Evolutionary conservation across 1,140 invertebrate species (phyloP), one percentile per base, ranked within the genome.

Genomic region (Drosophila guanche): DNA sequence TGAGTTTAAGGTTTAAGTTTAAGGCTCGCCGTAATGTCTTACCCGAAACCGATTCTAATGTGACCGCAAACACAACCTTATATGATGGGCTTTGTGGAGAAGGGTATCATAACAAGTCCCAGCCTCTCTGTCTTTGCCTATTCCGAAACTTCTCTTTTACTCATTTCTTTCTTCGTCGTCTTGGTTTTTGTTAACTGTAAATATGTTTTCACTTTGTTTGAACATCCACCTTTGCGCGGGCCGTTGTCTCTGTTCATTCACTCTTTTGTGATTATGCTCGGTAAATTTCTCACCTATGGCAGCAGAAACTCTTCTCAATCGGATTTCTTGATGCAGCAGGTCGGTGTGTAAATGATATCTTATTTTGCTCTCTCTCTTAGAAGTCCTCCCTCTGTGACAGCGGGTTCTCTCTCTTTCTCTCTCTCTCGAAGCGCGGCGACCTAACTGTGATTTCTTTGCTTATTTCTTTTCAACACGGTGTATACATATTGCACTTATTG

Each of bases 141-240:
- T 20, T 20, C 16, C 16, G 16, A 20, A 20, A 8, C 7, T 25
- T 16, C 55, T 63, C 43, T 61, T 42, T 63, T 45, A 57, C 50
- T 46, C 55, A 22, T 55, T 45, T 55, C 51, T 7, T 45, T 79
- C 54, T 65, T 69, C 58, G 72, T 55, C 33, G 41, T 42, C 57
- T 69, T 59, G 23, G 57, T 73, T 61, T 79, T 53, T 62, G 63
- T 33, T 88, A 86, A 86, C 83, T 86, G 83, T 86, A 88, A 86
- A 86, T 86, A 83, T 88, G 83, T 86, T 86, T 86, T 86, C 83
- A 86, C 83, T 86, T 86, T 85, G 80, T 81, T 86, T 85, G 83
- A 77, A 73, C 81, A 85, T 86, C 81, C 69, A 51, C 69, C 61
- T 85, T 86, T 43, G 55, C 45, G 29, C 29, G 29, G 29, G 61